phyloP scores from a whole-genome alignment of 2,797 vertebrate species.

The Leptatherina wallacei region DNA sequence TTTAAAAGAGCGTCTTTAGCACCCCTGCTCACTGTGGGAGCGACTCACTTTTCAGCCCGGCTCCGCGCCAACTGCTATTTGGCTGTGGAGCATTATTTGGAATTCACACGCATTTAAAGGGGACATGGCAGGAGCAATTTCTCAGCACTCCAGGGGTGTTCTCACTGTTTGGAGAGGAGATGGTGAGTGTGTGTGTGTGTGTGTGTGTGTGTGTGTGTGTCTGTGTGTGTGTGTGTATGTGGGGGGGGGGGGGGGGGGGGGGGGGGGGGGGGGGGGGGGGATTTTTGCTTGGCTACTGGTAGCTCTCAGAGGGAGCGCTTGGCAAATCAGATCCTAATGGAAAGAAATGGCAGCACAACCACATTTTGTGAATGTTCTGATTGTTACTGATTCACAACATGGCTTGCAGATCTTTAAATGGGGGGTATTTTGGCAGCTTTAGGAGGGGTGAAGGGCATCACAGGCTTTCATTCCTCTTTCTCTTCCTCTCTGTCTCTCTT shows the following conservation, averaged over 20 bases:
- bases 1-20: constrained; percentile 1
- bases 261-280: too few relatives aligned
- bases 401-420: constrained; percentile 31
- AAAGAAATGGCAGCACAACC: constrained; percentile 56
- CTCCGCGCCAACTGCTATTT: constrained; percentile 57
- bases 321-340: constrained; percentile 60
- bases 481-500: constrained; percentile 60
- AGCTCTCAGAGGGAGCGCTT: constrained; percentile 52
- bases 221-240: too few relatives aligned
- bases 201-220: background rate
- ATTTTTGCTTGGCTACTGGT: constrained; percentile 37
- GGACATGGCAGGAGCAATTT: constrained; percentile 59
- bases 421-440: constrained; percentile 21
- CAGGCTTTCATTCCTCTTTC: constrained; percentile 54
- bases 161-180: constrained; percentile 27
- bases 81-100: constrained; percentile 67
- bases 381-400: constrained; percentile 68
- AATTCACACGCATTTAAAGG: constrained; percentile 68
- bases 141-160: constrained; percentile 62
- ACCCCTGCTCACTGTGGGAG: constrained; percentile 55
- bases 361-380: constrained; percentile 70
- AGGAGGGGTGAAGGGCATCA: constrained; percentile 51
- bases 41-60: constrained; percentile 34
- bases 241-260: too few relatives aligned
- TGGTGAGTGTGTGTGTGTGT: background rate